Evolutionary conservation across 2,113 vertebrate genomes (phyloP).

Genomic region (Puntigrus tetrazona): DNA sequence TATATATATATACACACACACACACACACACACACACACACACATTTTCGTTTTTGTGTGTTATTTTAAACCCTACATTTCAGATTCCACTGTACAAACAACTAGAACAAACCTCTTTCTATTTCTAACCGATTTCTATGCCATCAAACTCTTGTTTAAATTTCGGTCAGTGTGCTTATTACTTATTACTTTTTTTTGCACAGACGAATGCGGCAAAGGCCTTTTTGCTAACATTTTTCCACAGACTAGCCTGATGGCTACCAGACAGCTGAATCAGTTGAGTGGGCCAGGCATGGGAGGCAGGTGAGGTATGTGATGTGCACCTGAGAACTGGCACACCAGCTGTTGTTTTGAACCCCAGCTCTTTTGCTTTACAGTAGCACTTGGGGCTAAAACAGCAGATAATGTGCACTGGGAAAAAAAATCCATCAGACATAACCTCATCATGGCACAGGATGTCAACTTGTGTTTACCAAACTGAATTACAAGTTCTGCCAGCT

Average conservation of each 20-base stretch:
- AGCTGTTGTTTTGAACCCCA: not conserved
- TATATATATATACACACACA: no score
- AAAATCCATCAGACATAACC: not conserved
- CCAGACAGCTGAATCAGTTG: slow-evolving; percentile 37
- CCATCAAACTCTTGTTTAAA: not conserved
- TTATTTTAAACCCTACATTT: no score
- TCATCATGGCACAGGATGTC: not conserved
- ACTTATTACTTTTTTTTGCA: not conserved
- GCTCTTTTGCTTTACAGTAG: not conserved
- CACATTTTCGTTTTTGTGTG: no score
- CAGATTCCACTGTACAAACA: no score
- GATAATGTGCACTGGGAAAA: not conserved
- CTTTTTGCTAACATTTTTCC: not conserved
- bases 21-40: no score
- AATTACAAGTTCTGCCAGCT: slow-evolving; percentile 44
- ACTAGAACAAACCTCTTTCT: not conserved
- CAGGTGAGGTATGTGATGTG: slow-evolving; percentile 59
- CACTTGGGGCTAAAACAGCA: not conserved
- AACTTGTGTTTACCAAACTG: not conserved
- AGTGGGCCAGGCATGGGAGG: slow-evolving; percentile 27
- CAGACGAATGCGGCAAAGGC: not conserved
- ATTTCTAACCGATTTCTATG: no score
- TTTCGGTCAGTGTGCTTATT: not conserved
- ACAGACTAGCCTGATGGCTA: not conserved
- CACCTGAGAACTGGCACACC: slow-evolving; percentile 56